Evolutionary conservation across 2,797 vertebrate species (phyloP), one percentile per base, ranked within the genome.

Genomic region (Oreortyx pictus): DNA sequence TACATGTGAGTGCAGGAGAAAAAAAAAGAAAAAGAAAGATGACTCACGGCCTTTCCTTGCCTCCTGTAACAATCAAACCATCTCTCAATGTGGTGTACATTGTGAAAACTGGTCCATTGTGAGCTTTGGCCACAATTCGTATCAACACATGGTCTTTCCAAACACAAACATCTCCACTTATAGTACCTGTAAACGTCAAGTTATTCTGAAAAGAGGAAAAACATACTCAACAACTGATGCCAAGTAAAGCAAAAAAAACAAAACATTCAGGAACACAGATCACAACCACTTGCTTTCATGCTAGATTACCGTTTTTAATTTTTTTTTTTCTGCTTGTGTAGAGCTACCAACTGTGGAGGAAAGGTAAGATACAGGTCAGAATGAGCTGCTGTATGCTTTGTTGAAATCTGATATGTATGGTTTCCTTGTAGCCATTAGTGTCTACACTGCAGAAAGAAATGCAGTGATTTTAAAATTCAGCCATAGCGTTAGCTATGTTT

Each of bases 161-260:
- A 93, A 99, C 99, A 98, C 98, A 99, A 94, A 99, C 99, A 97
- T 99, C 99, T 96, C 99, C 99, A 98, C 99, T 99, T 98, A 99
- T 98, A 96, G 99, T 99, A 98, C 99, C 99, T 98, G 99, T 99
- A 98, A 99, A 99, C 94, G 99, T 99, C 98, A 99, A 99, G 98
- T 99, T 99, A 98, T 99, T 99, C 99, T 99, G 99, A 98, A 99
- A 99, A 98, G 97, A 96, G 95, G 94, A 97, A 97, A 95, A 95
- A 95, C 49, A 95, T 2, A 71, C 54, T 95, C 20, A 94, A 77
- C 70, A 96, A 90, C 67, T 90, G 61, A 88, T 86, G 95, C 91
- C 37, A 71, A 82, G 65, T 15, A 91, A 88, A 56, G 67, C 70
- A 93, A 60, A 65, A 95, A 94, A 71, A 96, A 95, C 37, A 37